Evolutionary conservation across 2,888 invertebrate genomes (phyloP).

Genomic region (Rhogogaster chlorosoma): DNA sequence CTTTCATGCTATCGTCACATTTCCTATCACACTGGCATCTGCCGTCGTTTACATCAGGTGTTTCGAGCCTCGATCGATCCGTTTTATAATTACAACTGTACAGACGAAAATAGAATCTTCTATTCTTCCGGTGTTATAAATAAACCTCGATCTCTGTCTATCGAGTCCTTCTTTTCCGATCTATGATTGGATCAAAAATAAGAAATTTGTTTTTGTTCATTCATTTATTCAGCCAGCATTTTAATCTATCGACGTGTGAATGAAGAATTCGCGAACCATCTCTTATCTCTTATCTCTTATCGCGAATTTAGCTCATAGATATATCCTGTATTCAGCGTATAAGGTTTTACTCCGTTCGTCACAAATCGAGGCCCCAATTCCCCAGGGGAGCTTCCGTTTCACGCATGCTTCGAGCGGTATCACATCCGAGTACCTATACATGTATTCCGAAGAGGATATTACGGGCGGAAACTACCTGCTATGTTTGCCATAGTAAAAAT

Average conservation of each 20-base stretch:
- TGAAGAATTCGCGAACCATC: background rate
- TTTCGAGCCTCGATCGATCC: background rate
- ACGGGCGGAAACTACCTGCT: background rate
- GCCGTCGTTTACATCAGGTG: background rate
- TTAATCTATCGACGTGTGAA: background rate
- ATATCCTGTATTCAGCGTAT: background rate
- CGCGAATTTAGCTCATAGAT: no score
- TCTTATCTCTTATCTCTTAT: background rate
- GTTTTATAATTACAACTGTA: background rate
- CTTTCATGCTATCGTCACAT: background rate
- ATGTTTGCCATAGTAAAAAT: background rate
- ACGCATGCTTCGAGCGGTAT: background rate
- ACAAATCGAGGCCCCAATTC: background rate
- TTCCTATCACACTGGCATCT: background rate
- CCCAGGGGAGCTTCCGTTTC: constrained; percentile 1
- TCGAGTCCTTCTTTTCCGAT: background rate
- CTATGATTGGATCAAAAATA: background rate
- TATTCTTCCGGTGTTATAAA: background rate
- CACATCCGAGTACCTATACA: background rate
- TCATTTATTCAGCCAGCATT: background rate
- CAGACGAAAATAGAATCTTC: background rate
- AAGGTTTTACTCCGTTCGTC: background rate
- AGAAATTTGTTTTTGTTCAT: background rate
- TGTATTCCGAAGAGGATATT: background rate
- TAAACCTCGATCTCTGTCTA: background rate